Percentiles rank a stretch among this genome's conserved stretches.
These are phyloP conservation scores for Apostichopus japonicus DNA, from an alignment of 35 echinoderm and acorn worm genomes.

Conservation along the genomic window DNA sequence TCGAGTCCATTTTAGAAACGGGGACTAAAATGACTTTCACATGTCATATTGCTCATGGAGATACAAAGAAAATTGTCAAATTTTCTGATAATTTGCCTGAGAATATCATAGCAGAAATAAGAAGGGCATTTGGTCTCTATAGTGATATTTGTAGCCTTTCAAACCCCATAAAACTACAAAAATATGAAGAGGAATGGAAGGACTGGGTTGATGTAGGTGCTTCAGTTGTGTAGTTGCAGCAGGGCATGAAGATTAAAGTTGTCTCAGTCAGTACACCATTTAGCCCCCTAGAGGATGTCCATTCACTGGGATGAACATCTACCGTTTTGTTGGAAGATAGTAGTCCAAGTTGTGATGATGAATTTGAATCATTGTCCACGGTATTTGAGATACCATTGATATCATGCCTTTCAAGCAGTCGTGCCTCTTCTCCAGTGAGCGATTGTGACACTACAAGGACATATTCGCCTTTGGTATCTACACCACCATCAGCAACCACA, in stretches of 20 bases:
- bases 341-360: neutral
- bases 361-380: conserved; percentile 9
- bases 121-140: neutral
- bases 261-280: neutral
- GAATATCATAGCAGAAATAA: conserved; percentile 13
- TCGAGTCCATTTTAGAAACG: neutral
- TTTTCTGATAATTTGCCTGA: conserved; percentile 21
- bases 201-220: conserved; percentile 6
- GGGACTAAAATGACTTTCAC: conserved; percentile 10
- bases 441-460: neutral
- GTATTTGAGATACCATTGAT: conserved; percentile 14
- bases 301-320: conserved; percentile 3
- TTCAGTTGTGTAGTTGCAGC: neutral
- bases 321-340: conserved; percentile 7
- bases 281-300: neutral
- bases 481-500: neutral
- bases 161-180: conserved; percentile 19
- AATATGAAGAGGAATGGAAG: conserved; percentile 26
- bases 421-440: neutral
- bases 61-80: conserved; percentile 24
- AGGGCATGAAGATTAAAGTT: conserved; percentile 37
- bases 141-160: neutral
- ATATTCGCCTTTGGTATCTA: neutral
- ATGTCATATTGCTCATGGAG: neutral
- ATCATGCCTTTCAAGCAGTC: neutral